Percentiles rank a stretch among this genome's conserved stretches.
phyloP scores from a whole-genome alignment of 2,113 vertebrate species.

The Rattus norvegicus region DNA sequence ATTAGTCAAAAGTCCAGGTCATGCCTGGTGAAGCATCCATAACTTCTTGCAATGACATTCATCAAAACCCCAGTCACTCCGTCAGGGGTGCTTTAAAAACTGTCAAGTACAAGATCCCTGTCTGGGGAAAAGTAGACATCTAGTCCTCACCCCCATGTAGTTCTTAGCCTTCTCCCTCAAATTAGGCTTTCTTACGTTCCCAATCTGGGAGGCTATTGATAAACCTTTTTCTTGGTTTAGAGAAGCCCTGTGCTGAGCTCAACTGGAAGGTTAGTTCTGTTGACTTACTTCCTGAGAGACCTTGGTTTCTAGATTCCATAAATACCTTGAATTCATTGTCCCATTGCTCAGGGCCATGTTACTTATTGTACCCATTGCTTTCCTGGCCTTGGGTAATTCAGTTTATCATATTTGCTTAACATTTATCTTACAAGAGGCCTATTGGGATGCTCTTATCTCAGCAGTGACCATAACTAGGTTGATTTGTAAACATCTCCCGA shows the following conservation, averaged over 20 bases:
- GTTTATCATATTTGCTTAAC: neutral
- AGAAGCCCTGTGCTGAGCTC: neutral
- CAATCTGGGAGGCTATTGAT: neutral
- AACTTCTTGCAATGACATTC: slow-evolving; percentile 46
- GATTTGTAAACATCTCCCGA: slow-evolving; percentile 13
- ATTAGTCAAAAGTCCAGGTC: slow-evolving; percentile 47
- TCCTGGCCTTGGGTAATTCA: neutral
- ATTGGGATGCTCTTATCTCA: neutral
- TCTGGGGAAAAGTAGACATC: neutral
- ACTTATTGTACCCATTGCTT: neutral
- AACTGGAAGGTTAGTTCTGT: neutral
- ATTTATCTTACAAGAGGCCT: neutral
- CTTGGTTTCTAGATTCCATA: neutral
- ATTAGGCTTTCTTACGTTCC: neutral
- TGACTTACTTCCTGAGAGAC: neutral
- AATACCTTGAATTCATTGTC: neutral
- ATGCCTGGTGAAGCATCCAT: slow-evolving; percentile 45
- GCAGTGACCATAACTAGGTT: neutral
- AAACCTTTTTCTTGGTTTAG: neutral
- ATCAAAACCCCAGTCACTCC: slow-evolving; percentile 9
- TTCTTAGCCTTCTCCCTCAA: neutral
- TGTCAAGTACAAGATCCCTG: slow-evolving; percentile 20
- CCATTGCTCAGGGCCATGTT: neutral
- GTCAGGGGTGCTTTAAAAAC: slow-evolving; percentile 54
- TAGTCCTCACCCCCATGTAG: neutral